A percentile compares a stretch with the other conserved stretches of the same genome.
Conservation (phyloP, 2,113 vertebrate genomes). For the Bucco capensis region DNA sequence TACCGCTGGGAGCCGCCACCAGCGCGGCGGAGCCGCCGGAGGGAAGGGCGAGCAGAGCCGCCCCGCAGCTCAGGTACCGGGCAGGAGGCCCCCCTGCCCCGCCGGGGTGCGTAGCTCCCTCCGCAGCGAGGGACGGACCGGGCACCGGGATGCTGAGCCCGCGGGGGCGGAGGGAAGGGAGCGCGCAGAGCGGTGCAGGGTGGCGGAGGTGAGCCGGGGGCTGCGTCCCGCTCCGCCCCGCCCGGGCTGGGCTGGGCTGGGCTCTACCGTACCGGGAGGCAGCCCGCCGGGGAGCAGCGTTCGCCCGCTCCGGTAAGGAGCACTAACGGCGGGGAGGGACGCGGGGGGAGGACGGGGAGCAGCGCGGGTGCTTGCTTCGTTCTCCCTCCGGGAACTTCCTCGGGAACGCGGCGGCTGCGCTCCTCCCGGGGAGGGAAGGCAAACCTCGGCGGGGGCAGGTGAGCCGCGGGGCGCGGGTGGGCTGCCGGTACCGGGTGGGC, state of each 20-base stretch:
- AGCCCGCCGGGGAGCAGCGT: neutral
- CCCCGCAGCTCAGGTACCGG: slow-evolving; percentile 38
- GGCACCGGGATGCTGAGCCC: neutral
- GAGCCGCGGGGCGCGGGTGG: neutral
- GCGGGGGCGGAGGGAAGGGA: neutral
- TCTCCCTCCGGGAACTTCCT: neutral
- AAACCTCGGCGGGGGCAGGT: neutral
- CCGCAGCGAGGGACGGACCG: neutral
- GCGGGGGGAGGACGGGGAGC: neutral
- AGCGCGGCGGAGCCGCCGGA: slow-evolving; percentile 12
- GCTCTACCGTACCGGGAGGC: neutral
- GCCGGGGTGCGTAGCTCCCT: neutral
- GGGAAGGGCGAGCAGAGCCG: slow-evolving; percentile 36
- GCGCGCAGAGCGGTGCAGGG: neutral
- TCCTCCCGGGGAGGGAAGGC: neutral
- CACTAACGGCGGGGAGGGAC: neutral
- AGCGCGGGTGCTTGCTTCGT: neutral
- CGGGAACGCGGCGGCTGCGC: neutral
- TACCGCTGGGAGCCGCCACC: slow-evolving; percentile 61
- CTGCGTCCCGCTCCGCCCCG: neutral
- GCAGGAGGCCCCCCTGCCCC: neutral
- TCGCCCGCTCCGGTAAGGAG: neutral
- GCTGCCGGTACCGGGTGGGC: neutral
- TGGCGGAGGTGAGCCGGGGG: neutral
- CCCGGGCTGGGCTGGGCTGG: neutral